Evolutionary conservation across 2,888 invertebrate species (phyloP), one percentile per base, ranked within the genome.

Genomic region (Spilarctia lutea): DNA sequence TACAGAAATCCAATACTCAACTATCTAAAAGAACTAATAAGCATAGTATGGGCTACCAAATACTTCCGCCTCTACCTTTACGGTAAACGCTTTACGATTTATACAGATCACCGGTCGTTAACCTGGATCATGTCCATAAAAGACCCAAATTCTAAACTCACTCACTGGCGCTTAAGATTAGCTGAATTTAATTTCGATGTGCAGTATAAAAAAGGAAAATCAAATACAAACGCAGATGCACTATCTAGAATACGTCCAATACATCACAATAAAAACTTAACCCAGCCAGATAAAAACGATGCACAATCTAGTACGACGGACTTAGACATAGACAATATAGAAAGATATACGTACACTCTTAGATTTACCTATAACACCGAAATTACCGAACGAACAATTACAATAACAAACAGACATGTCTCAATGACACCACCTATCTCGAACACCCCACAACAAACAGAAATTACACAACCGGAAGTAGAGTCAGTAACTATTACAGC

Each of bases 41-140:
- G 86, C 0, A 88, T 91, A 20, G 84, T 91, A 1, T 91, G 88
- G 89, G 87, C 89, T 0, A 77, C 86, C 10, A 90, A 91, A 77
- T 86, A 86, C 56, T 88, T 92, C 20, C 75, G 90, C 68, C 90
- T 90, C 10, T 91, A 90, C 42, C 39, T 92, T 11, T 91, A 90
- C 42, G 90, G 90, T 6, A 81, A 80, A 42, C 83, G 86, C 73
- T 92, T 94, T 56, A 85, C 75, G 0, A 90, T 93, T 0, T 85
- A 89, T 6, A 93, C 91, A 0, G 93, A 94, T 72, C 92, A 93
- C 75, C 82, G 87, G 71, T 90, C 90, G 1, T 72, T 92, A 6
- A 83, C 80, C 7, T 92, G 90, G 88, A 71, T 92, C 0, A 87
- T 90, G 83, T 86, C 80, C 0, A 65, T 91, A 0, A 91, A 92